Conservation (phyloP, 2,113 vertebrate species). For the Condylura cristata region DNA sequence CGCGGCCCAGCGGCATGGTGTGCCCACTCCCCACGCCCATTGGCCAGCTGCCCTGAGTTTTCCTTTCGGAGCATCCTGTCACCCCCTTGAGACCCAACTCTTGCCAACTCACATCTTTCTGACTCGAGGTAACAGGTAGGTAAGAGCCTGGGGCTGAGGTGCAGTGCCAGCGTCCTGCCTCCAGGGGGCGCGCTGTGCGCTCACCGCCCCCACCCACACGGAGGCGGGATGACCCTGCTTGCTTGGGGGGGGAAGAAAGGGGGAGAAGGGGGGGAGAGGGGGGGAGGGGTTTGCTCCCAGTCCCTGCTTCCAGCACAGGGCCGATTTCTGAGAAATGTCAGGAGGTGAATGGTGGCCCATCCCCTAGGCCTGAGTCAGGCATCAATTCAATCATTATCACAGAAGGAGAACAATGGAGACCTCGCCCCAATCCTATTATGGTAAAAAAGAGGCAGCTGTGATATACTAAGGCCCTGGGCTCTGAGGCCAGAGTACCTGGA, state of each 20-base stretch:
- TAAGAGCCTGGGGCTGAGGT: background rate
- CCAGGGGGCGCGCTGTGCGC: background rate
- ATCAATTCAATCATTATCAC: background rate
- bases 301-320: rapidly evolving
- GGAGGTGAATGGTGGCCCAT: background rate
- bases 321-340: background rate
- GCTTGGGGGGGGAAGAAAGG: no score
- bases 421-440: background rate
- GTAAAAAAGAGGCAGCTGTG: background rate
- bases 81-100: no score
- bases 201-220: rapidly evolving
- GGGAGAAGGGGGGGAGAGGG: no score
- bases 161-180: background rate
- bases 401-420: background rate
- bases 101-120: background rate
- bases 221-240: background rate
- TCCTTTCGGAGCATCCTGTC: background rate
- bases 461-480: background rate
- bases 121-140: background rate
- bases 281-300: background rate
- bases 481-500: background rate
- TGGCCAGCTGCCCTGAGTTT: background rate
- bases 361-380: background rate
- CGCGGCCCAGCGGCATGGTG: rapidly evolving
- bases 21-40: background rate